phyloP scores from a whole-genome alignment of 2,113 vertebrate genomes.

The Dicaeum eximium region DNA sequence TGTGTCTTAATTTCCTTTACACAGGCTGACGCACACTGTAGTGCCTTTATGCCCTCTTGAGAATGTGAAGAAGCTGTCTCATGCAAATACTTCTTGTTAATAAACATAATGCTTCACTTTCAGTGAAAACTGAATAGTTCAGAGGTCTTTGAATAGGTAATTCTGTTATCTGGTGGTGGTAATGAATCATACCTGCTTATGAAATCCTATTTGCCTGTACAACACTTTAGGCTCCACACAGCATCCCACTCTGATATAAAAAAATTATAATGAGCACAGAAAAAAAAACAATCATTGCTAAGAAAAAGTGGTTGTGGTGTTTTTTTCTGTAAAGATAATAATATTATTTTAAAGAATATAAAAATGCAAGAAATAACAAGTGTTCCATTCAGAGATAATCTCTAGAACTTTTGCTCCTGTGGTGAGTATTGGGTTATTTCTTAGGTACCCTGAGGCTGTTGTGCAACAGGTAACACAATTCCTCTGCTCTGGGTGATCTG shows the following conservation, averaged over 20 bases:
- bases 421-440: background rate
- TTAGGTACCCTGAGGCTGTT: background rate
- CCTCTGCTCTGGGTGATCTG: background rate
- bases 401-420: background rate
- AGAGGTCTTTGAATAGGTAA: background rate
- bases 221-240: background rate
- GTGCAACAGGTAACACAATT: background rate
- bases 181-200: background rate
- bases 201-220: background rate
- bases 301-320: background rate
- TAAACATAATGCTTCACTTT: background rate
- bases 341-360: background rate
- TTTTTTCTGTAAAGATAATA: background rate
- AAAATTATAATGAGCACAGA: background rate
- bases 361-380: background rate
- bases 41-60: background rate
- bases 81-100: background rate
- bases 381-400: background rate
- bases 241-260: background rate
- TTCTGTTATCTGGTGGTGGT: background rate
- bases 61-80: background rate
- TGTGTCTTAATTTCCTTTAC: background rate
- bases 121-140: background rate
- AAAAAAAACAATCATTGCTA: background rate
- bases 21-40: background rate